Percentiles rank a stretch among this genome's conserved stretches.
phyloP scores from a whole-genome alignment of 1,140 invertebrate species.

The Heliothis virescens region DNA sequence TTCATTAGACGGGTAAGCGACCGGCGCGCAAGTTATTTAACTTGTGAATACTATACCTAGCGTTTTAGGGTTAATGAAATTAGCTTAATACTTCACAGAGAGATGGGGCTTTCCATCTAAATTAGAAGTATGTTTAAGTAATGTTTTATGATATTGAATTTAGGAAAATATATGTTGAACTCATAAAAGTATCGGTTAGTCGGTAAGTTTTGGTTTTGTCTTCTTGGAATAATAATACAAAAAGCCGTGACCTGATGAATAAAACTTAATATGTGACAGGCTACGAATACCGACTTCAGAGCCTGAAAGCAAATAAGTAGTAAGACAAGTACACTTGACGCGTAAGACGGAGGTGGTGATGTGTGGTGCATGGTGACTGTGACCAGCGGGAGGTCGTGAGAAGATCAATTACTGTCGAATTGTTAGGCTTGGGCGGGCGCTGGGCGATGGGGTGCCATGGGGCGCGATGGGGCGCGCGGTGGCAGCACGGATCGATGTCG shows the following conservation, averaged over 20 bases:
- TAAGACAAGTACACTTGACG: background rate
- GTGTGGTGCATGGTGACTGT: background rate
- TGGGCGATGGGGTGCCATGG: constrained; percentile 51
- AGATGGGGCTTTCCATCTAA: background rate
- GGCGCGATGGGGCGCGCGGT: constrained; percentile 57
- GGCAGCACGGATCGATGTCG: constrained; percentile 74
- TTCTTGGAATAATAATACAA: no score
- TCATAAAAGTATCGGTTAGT: no score
- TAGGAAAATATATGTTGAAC: background rate
- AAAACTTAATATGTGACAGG: no score
- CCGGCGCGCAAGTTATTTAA: constrained; percentile 20
- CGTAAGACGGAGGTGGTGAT: background rate
- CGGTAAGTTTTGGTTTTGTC: no score
- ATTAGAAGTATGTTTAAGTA: background rate
- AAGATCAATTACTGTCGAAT: constrained; percentile 72
- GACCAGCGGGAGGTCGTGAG: constrained; percentile 49
- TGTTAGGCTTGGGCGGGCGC: constrained; percentile 60
- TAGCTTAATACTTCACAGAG: constrained; percentile 17
- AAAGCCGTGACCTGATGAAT: no score
- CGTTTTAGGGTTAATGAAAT: constrained; percentile 35
- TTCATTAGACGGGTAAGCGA: constrained; percentile 33
- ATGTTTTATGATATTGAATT: constrained; percentile 9
- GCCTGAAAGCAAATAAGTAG: background rate
- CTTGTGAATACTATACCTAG: constrained; percentile 22
- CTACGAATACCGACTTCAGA: background rate